Conservation (phyloP, 2,113 vertebrate genomes). For the Scophthalmus maximus region DNA sequence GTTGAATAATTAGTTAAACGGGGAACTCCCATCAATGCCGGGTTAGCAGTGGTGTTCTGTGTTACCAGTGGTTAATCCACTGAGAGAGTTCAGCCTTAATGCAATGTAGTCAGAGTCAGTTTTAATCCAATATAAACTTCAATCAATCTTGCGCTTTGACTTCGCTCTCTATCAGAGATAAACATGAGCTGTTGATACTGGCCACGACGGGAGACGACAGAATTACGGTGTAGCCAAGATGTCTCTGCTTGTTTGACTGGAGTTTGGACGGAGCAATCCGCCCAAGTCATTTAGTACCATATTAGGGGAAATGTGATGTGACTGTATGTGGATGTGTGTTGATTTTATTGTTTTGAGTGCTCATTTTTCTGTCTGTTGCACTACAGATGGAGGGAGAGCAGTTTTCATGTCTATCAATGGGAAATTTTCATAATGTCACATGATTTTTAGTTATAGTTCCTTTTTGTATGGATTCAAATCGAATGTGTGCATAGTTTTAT, state of each 20-base stretch:
- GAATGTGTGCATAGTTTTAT: background rate
- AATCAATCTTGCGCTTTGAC: constrained; percentile 28
- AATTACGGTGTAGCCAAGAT: constrained; percentile 6
- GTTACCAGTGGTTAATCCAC: constrained; percentile 8
- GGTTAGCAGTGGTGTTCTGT: background rate
- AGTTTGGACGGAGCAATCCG: constrained; percentile 23
- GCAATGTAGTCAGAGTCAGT: background rate
- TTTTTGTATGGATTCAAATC: background rate
- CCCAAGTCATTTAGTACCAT: constrained; percentile 28
- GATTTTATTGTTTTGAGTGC: background rate
- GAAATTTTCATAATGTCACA: background rate
- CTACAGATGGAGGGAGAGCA: background rate
- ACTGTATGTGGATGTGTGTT: background rate
- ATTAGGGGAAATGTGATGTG: constrained; percentile 32
- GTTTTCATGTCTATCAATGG: background rate
- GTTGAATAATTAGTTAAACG: constrained; percentile 28
- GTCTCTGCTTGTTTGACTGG: constrained; percentile 23
- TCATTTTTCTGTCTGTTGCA: background rate
- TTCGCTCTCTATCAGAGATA: constrained; percentile 11
- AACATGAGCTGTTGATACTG: constrained; percentile 54
- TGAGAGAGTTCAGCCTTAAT: background rate
- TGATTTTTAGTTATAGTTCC: no score
- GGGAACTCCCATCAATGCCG: background rate
- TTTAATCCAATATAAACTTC: constrained; percentile 47
- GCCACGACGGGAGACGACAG: constrained; percentile 10